Evolutionary conservation across 2,113 vertebrate species (phyloP).

Genomic region (Trachemys scripta): DNA sequence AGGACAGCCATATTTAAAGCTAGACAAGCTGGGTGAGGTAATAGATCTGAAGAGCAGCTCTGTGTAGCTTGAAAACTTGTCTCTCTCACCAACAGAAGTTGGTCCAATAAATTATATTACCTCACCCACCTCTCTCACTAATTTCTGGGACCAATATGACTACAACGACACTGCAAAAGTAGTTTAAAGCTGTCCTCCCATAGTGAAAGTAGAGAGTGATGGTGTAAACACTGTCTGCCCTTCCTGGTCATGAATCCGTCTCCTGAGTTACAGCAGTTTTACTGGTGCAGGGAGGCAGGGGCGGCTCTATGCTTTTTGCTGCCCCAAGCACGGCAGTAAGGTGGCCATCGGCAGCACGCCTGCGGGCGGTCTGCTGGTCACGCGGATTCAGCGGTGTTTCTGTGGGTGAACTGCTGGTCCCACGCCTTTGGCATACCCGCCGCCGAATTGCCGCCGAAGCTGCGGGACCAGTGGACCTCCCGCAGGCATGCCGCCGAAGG

Average conservation of each 20-base stretch:
- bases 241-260: neutral
- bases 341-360: too few relatives aligned
- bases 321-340: too few relatives aligned
- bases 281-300: neutral
- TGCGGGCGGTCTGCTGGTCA: too few relatives aligned
- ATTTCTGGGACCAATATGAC: neutral
- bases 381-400: too few relatives aligned
- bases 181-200: neutral
- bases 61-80: neutral
- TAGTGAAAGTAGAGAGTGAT: neutral
- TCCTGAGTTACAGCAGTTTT: neutral
- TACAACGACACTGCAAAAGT: neutral
- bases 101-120: neutral
- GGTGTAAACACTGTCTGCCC: neutral
- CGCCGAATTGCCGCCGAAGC: too few relatives aligned
- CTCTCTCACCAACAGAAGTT: neutral
- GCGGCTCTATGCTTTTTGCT: too few relatives aligned
- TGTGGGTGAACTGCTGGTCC: too few relatives aligned
- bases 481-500: too few relatives aligned
- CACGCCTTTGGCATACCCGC: too few relatives aligned
- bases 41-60: neutral
- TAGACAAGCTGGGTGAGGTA: neutral
- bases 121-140: neutral
- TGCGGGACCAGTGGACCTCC: too few relatives aligned
- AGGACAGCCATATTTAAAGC: neutral